These are phyloP conservation scores for Procambarus virginalis DNA, from an alignment of 1,140 invertebrate species.

Conservation along the genomic window DNA sequence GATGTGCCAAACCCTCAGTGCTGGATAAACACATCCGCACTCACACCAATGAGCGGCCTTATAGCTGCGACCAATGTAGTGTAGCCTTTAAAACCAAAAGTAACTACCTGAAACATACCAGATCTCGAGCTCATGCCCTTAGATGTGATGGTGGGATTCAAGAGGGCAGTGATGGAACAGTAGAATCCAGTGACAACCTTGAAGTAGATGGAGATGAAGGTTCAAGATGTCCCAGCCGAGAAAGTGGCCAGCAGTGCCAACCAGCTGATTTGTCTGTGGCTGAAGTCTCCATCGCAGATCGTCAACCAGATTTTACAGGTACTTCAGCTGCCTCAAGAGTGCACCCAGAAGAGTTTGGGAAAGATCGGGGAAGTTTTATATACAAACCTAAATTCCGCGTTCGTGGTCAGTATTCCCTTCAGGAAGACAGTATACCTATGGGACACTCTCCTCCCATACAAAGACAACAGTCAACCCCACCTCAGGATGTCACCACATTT, in stretches of 20 bases:
- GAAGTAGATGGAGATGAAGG: slow-evolving; percentile 42
- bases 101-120: slow-evolving; percentile 93
- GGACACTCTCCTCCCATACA: slow-evolving; percentile 23
- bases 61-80: slow-evolving; percentile 89
- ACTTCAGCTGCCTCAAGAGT: slow-evolving; percentile 10
- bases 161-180: slow-evolving; percentile 45
- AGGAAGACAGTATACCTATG: slow-evolving; percentile 28
- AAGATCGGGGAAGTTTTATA: slow-evolving; percentile 73
- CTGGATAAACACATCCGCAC: slow-evolving; percentile 93
- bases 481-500: slow-evolving; percentile 24
- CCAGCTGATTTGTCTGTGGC: slow-evolving; percentile 45
- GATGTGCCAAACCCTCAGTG: slow-evolving; percentile 94
- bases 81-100: slow-evolving; percentile 96
- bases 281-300: not conserved
- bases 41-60: slow-evolving; percentile 94
- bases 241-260: slow-evolving; percentile 34
- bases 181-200: slow-evolving; percentile 47
- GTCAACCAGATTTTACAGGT: not conserved
- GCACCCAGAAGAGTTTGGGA: slow-evolving; percentile 39
- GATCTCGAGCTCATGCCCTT: slow-evolving; percentile 86
- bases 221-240: not conserved
- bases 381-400: slow-evolving; percentile 88
- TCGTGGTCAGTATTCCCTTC: slow-evolving; percentile 73
- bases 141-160: slow-evolving; percentile 74
- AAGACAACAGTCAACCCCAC: slow-evolving; percentile 42